Conservation (phyloP, 2,797 vertebrate species). For the Euthynnus affinis region DNA sequence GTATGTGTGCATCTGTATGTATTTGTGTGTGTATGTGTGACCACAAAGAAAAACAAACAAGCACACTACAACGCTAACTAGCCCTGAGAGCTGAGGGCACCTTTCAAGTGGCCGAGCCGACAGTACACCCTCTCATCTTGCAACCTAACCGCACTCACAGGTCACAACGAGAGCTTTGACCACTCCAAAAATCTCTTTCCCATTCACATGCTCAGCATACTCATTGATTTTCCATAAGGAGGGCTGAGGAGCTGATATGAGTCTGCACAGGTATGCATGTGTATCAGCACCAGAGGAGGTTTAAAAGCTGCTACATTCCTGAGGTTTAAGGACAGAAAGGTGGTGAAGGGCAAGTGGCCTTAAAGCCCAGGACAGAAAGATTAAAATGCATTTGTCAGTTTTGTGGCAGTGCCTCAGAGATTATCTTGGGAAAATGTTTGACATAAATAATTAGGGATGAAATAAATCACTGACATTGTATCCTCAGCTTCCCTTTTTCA, state of each 20-base stretch:
- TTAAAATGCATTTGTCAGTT: constrained; percentile 41
- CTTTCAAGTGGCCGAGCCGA: constrained; percentile 72
- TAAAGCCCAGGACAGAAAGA: constrained; percentile 40
- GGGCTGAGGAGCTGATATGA: constrained; percentile 51
- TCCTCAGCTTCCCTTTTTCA: constrained; percentile 54
- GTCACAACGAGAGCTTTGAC: constrained; percentile 77
- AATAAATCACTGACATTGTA: constrained; percentile 57
- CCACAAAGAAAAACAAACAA: constrained; percentile 75
- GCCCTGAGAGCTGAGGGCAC: constrained; percentile 65
- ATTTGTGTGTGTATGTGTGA: constrained; percentile 9
- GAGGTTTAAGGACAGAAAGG: constrained; percentile 47
- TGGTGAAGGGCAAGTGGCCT: constrained; percentile 41
- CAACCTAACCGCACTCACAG: constrained; percentile 58
- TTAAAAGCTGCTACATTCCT: constrained; percentile 55
- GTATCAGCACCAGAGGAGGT: constrained; percentile 48
- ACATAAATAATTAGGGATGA: constrained; percentile 66
- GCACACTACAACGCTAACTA: constrained; percentile 63
- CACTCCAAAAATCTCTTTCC: constrained; percentile 68
- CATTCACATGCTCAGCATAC: constrained; percentile 66
- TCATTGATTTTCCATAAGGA: constrained; percentile 74
- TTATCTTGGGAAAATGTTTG: constrained; percentile 58
- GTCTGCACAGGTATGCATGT: constrained; percentile 48
- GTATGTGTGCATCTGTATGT: constrained; percentile 16
- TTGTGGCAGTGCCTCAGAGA: constrained; percentile 37
- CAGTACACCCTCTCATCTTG: constrained; percentile 71